phyloP scores from a whole-genome alignment of 2,888 invertebrate species.

The Diloba caeruleocephala region DNA sequence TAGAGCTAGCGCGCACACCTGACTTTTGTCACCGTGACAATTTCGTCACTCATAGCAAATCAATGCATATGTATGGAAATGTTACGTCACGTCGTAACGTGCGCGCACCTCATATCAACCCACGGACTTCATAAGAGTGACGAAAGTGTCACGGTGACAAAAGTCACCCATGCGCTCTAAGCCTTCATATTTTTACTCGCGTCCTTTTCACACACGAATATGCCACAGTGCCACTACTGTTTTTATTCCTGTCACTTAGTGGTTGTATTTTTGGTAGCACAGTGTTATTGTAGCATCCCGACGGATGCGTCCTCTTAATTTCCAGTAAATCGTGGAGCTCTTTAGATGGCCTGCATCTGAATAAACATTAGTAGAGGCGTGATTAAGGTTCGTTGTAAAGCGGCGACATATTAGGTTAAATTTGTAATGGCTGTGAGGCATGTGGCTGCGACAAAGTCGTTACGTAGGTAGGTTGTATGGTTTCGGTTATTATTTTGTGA shows the following conservation, averaged over 20 bases:
- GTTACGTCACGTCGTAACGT: too few relatives aligned
- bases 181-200: conserved; percentile 27
- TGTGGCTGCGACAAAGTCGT: conserved; percentile 24
- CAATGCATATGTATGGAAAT: too few relatives aligned
- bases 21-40: too few relatives aligned
- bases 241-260: conserved; percentile 75
- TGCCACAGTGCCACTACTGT: conserved; percentile 56
- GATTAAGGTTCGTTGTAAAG: conserved; percentile 62
- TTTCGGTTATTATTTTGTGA: neutral
- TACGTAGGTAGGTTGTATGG: neutral
- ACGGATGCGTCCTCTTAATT: conserved; percentile 84
- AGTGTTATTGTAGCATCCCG: conserved; percentile 85
- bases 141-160: too few relatives aligned
- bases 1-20: too few relatives aligned
- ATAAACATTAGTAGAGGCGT: conserved; percentile 78
- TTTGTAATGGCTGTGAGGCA: conserved; percentile 32
- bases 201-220: conserved; percentile 13
- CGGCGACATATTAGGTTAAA: conserved; percentile 36
- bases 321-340: conserved; percentile 86
- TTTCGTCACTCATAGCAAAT: too few relatives aligned
- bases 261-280: conserved; percentile 80
- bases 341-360: conserved; percentile 85
- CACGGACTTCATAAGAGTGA: too few relatives aligned
- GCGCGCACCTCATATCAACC: too few relatives aligned
- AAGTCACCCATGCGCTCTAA: too few relatives aligned